Base-by-base conservation (phyloP, 1,140 invertebrate genomes). In the Eufriesea mexicana region DNA sequence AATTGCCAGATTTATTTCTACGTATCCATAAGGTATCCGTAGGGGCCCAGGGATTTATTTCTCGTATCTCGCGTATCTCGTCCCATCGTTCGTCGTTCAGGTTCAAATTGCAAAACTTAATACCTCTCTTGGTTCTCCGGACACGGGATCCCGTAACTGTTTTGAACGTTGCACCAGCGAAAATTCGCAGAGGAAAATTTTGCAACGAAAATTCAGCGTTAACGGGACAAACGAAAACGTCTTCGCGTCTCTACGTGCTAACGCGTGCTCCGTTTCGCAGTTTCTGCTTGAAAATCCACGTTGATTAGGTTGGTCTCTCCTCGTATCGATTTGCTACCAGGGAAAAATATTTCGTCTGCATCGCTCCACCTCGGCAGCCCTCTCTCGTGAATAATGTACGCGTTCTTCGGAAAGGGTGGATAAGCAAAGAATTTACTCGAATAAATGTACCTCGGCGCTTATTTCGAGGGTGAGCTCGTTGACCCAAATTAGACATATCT, bases 211-310 rank as follows among this genome's bases (percentile, higher is more conserved):
- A 76, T 66, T 51, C 47, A 76, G 51, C 28, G 20, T 25, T 76
- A 76, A 76, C 59, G 59, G 64, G 74, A 64, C 47, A 64, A 76
- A 76, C 20, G 74, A n/a, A 70, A 71, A 64, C 23, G 74, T 25
- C 62, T 35, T 76, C 59, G 18, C 10, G 16, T 2, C 4, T 12
- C 25, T 9, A 49, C 59, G 28, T 64, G 74, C 28, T 51, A 76
- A 76, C 73, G 57, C 25, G 45, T 62, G 49, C 45, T 28, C 57
- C 28, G 18, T 49, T 62, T 62, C 59, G 1, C 7, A 47, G 42
- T 0, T 9, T 8, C 20, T 18, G 9, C 20, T 14, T 16, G 45
- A 62, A 59, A 61, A 62, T 62, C 25, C 28, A 8, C 28, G 55
- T 42, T 47, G 47, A 76, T 59, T 76, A 59, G 55, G 4, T 28